Conservation (phyloP, 2,888 invertebrate species). For the Epinotia bilunana region DNA sequence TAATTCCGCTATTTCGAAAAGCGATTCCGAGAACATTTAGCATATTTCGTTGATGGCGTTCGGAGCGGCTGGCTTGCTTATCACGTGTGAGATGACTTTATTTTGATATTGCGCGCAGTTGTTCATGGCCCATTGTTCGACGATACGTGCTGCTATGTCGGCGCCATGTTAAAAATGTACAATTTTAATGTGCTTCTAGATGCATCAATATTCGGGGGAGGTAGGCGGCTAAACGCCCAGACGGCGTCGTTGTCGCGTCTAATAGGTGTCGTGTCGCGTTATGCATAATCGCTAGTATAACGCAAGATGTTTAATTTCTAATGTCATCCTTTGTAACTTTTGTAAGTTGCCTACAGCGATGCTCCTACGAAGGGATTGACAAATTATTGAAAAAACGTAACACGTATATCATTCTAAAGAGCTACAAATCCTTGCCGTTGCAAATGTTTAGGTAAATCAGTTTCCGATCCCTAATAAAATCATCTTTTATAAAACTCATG, state of each 20-base stretch:
- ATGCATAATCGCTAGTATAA: constrained; percentile 30
- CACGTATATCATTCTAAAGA: constrained; percentile 3
- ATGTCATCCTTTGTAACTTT: constrained; percentile 18
- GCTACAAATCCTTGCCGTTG: too few species aligned
- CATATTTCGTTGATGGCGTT: constrained; percentile 53
- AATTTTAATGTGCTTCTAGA: constrained; percentile 27
- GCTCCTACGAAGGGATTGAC: constrained; percentile 6
- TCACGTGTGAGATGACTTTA: constrained; percentile 79
- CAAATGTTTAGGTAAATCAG: too few species aligned
- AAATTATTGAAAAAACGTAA: background rate
- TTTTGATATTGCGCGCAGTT: constrained; percentile 77
- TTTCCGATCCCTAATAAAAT: too few species aligned
- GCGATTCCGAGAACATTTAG: constrained; percentile 65
- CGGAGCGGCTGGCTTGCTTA: constrained; percentile 58
- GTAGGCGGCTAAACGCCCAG: constrained; percentile 53
- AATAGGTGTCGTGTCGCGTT: constrained; percentile 20
- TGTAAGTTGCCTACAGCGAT: constrained; percentile 6
- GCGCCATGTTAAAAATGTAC: constrained; percentile 51
- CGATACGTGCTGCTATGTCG: constrained; percentile 62
- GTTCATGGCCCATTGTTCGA: constrained; percentile 74
- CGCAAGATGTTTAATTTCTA: constrained; percentile 29
- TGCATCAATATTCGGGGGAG: constrained; percentile 51
- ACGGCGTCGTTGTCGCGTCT: constrained; percentile 50
- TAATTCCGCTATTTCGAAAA: constrained; percentile 56
- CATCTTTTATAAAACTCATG: background rate